A percentile compares a stretch with the other conserved stretches of the same genome.
Evolutionary conservation across 2,888 invertebrate genomes (phyloP).

Genomic region (Morpho deidamia): DNA sequence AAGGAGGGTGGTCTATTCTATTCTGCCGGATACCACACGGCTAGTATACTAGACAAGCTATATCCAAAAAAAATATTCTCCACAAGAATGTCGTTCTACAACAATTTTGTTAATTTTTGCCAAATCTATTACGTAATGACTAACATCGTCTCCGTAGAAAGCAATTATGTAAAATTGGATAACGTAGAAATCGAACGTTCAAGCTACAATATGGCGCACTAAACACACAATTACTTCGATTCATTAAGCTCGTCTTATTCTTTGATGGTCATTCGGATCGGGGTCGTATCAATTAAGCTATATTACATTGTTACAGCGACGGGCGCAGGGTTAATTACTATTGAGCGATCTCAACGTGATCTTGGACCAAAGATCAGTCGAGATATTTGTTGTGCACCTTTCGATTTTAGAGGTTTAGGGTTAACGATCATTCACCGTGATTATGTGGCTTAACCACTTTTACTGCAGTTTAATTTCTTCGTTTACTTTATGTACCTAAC

Average conservation of each 20-base stretch:
- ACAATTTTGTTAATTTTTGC: too few species aligned
- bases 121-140: too few species aligned
- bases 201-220: slow-evolving; percentile 6
- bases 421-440: slow-evolving; percentile 30
- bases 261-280: slow-evolving; percentile 44
- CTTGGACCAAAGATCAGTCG: slow-evolving; percentile 41
- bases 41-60: too few species aligned
- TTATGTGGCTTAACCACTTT: not conserved
- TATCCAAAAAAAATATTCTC: too few species aligned
- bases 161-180: not conserved
- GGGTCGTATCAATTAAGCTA: slow-evolving; percentile 73
- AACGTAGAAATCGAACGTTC: not conserved
- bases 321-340: slow-evolving; percentile 66
- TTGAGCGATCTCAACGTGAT: slow-evolving; percentile 63
- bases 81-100: too few species aligned
- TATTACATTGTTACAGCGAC: slow-evolving; percentile 68
- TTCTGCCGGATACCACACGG: too few species aligned
- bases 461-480: not conserved
- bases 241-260: slow-evolving; percentile 45
- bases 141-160: not conserved
- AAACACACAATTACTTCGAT: slow-evolving; percentile 26
- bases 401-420: slow-evolving; percentile 42
- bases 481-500: slow-evolving; percentile 32
- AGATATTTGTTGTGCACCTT: slow-evolving; percentile 55
- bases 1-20: too few species aligned